These are phyloP conservation scores for Halichoeres trimaculatus DNA, from an alignment of 2,113 vertebrate genomes.

Conservation along the genomic window DNA sequence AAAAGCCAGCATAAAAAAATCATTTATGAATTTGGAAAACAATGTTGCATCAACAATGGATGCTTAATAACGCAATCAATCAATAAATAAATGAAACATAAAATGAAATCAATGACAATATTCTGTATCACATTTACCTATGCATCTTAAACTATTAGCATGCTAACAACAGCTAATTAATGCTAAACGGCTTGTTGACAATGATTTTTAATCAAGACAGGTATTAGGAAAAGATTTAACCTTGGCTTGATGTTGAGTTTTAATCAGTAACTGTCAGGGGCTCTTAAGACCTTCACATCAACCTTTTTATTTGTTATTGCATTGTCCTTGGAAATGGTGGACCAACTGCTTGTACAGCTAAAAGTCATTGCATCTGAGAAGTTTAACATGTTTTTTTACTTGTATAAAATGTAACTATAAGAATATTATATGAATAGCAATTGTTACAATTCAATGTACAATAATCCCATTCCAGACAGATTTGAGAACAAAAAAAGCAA, in stretches of 20 bases:
- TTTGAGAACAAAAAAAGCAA: constrained; percentile 13
- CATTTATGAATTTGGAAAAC: too few species aligned
- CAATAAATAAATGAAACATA: too few species aligned
- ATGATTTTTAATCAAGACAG: not conserved
- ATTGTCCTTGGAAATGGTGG: too few species aligned
- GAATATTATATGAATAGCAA: not conserved
- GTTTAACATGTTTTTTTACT: not conserved
- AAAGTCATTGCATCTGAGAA: not conserved
- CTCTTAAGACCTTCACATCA: not conserved
- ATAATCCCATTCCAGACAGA: constrained; percentile 14
- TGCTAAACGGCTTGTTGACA: not conserved
- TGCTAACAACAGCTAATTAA: not conserved
- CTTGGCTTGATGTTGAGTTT: not conserved
- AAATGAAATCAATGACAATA: too few species aligned
- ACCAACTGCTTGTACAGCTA: not conserved
- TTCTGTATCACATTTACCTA: too few species aligned
- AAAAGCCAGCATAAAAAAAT: too few species aligned
- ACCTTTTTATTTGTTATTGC: too few species aligned
- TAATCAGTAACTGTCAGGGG: not conserved
- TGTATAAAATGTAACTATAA: not conserved
- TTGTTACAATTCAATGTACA: not conserved
- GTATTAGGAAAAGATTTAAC: not conserved
- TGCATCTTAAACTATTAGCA: not conserved
- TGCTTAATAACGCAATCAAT: too few species aligned
- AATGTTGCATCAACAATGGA: too few species aligned